Base-by-base conservation (phyloP, 1,140 invertebrate genomes). In the Heterodera carotae region DNA sequence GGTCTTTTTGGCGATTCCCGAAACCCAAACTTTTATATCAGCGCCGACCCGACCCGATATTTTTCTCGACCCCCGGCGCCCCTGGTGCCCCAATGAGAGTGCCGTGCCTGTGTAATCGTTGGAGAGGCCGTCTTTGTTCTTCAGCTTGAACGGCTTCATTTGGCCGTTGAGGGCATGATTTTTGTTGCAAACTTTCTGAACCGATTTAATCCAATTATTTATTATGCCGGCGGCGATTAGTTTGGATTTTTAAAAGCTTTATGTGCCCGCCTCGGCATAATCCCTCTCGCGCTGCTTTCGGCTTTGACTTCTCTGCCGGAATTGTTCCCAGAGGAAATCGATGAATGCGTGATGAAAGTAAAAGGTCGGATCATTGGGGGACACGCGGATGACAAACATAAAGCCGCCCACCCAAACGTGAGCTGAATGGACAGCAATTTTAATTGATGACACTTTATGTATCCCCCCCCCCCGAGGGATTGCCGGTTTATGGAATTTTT, bases 311-410 rank as follows among this genome's bases (percentile, higher is more conserved):
- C 79, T 80, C 34, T 83, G 79, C 31, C 88, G 73, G 73, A 89
- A 89, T 33, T 83, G 80, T 72, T 89, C 86, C 86, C 86, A 89
- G 66, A 89, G 66, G 66, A 81, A 84, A 67, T 89, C 88, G 27
- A 89, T 79, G 80, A 89, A 89, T 6, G 86, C 77, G 80, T 89
- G 88, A 74, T 88, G 88, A 74, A 87, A 79, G 69, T 88, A 88
- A 72, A 88, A 87, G 15, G 79, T 76, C 22, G 74, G 77, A 36
- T 82, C 81, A 64, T 85, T 87, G 12, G 79, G 84, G 22, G 68
- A 76, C 33, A 85, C 85, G 31, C 84, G 74, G 69, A 87, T 88
- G 27, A 88, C 85, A 75, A 87, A 87, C 85, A 87, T 87, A 69
- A 88, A 87, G 33, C 85, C 85, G 22, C 85, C 85, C 29, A 87